A percentile compares a stretch with the other conserved stretches of the same genome.
These are phyloP conservation scores for Rhagophthalmus giganteus DNA, from an alignment of 2,888 invertebrate genomes.

Conservation along the genomic window DNA sequence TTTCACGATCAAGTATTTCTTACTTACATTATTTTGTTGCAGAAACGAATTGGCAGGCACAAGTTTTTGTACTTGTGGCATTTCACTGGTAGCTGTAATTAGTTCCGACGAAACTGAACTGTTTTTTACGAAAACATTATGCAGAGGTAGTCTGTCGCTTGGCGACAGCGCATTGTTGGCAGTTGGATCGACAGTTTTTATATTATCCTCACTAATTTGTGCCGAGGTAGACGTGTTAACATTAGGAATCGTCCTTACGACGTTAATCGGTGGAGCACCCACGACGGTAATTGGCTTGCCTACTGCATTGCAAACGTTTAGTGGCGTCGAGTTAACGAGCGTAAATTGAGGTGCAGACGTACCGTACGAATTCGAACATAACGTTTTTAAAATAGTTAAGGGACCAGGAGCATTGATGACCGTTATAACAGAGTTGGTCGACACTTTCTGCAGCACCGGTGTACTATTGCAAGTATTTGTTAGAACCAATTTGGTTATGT, in stretches of 20 bases:
- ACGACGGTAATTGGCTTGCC: slow-evolving; percentile 51
- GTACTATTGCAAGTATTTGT: slow-evolving; percentile 32
- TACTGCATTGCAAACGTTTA: slow-evolving; percentile 46
- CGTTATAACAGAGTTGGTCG: slow-evolving; percentile 51
- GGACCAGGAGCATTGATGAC: slow-evolving; percentile 51
- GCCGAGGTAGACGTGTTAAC: slow-evolving; percentile 5
- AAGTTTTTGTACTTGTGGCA: slow-evolving; percentile 51
- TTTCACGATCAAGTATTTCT: background rate
- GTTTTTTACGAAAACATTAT: slow-evolving; percentile 55
- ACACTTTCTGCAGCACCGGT: slow-evolving; percentile 43
- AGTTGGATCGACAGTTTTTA: slow-evolving; percentile 9
- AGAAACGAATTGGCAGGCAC: slow-evolving; percentile 51
- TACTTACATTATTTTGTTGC: slow-evolving; percentile 50
- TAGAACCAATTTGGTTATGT: slow-evolving; percentile 40
- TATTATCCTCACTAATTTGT: slow-evolving; percentile 15
- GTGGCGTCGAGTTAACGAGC: slow-evolving; percentile 48
- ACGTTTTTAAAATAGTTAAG: slow-evolving; percentile 51
- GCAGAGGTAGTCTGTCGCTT: slow-evolving; percentile 31
- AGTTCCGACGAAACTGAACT: slow-evolving; percentile 39
- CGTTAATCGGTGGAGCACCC: slow-evolving; percentile 51
- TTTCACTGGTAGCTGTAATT: slow-evolving; percentile 33
- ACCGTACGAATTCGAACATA: slow-evolving; percentile 48
- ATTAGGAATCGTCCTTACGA: slow-evolving; percentile 46
- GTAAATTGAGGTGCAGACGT: slow-evolving; percentile 50
- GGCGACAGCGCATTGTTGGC: slow-evolving; percentile 18